Conservation (phyloP, 2,113 vertebrate species). For the Benitochromis conjunctus region DNA sequence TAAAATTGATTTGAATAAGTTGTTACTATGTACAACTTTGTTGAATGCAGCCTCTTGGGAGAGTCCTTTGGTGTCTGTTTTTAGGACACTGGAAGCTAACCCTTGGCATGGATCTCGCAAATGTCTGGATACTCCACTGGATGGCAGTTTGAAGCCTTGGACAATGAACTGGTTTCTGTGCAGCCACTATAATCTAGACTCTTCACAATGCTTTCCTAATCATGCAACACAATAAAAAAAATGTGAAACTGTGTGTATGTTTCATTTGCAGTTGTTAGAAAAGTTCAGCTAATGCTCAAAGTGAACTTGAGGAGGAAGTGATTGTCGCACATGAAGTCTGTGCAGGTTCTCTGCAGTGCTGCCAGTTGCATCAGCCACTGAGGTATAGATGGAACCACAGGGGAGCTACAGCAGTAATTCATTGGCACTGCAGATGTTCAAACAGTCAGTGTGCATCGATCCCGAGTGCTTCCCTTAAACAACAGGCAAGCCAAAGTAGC, state of each 20-base stretch:
- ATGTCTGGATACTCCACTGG: background rate
- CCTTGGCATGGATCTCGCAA: background rate
- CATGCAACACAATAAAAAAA: background rate
- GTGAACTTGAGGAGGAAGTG: background rate
- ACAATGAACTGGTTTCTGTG: background rate
- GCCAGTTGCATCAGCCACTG: constrained; percentile 27
- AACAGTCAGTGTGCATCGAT: constrained; percentile 50
- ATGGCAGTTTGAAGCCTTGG: background rate
- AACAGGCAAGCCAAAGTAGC: background rate
- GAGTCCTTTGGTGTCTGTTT: background rate
- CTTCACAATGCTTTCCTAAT: background rate
- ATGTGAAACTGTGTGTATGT: background rate
- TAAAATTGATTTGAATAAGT: background rate
- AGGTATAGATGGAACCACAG: constrained; percentile 36
- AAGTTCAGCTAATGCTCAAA: background rate
- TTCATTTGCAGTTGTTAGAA: background rate
- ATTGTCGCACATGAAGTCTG: background rate
- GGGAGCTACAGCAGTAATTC: constrained; percentile 53
- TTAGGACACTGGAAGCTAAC: background rate
- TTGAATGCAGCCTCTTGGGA: background rate
- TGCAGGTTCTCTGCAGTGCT: constrained; percentile 25
- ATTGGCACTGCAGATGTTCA: constrained; percentile 64
- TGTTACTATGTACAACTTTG: fast-evolving
- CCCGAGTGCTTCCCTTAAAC: constrained; percentile 1
- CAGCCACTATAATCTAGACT: background rate